Base-by-base conservation (phyloP, 2,797 vertebrate genomes). In the Oceanodroma leucorhoa region DNA sequence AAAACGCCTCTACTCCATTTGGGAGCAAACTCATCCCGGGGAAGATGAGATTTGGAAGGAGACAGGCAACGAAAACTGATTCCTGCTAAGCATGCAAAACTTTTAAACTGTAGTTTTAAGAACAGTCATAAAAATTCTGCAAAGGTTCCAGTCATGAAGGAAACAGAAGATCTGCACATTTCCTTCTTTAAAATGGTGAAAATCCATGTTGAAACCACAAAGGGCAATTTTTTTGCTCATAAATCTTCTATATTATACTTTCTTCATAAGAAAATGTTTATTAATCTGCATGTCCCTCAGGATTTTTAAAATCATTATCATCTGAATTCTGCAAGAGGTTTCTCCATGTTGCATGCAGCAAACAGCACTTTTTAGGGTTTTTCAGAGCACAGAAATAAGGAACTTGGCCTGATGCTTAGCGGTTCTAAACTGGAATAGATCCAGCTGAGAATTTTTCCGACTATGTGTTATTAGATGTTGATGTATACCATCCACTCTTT, bases 1-100 rank as follows among this genome's bases (percentile, higher is more conserved):
- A 98, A 98, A 97, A 97, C 96, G 97, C 97, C 72, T 98, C 97
- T 98, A 96, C 97, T 98, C 96, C 98, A 96, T 96, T 97, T 97
- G 98, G 98, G 98, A 98, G 98, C 97, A 97, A 97, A 97, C 98
- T 97, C 97, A 97, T 97, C 98, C 97, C 88, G 65, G 94, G 96
- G 95, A 98, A 97, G 93, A 94, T 90, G 96, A 97, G 97, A 97
- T 97, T 97, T 96, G 97, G 97, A 97, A 97, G 95, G 95, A 94
- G 97, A 97, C 90, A 97, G 73, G 91, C 96, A 92, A 95, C 17
- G 43, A 95, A 97, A 97, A 97, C 89, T 67, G 96, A 97, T 95
- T 97, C 94, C 87, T 77, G 85, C 94, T 97, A 96, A 97, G 96
- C 34, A 24, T 58, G 95, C 83, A 97, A 97, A 98, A 98, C 97